These are phyloP conservation scores for Clarias pachynema DNA, from an alignment of 2,797 vertebrate genomes.

Conservation along the genomic window DNA sequence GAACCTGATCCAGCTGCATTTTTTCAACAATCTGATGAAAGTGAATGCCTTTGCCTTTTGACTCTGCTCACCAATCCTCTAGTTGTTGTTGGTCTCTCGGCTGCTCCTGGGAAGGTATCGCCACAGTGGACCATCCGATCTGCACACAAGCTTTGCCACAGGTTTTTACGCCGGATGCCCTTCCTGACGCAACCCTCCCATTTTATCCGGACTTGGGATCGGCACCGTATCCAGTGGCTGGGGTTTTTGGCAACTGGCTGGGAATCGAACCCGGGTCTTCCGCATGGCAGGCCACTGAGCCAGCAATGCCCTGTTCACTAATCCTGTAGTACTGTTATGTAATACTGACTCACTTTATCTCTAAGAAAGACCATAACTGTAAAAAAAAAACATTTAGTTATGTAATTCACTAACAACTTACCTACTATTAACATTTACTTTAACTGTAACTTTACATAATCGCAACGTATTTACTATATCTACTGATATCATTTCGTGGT, in stretches of 20 bases:
- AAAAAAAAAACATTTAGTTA: not conserved
- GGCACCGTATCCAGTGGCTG: too few relatives aligned
- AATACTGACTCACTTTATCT: conserved; percentile 70
- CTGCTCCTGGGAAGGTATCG: too few relatives aligned
- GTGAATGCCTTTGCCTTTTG: conserved; percentile 21
- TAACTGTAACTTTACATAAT: not conserved
- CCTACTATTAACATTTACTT: not conserved
- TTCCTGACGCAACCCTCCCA: too few relatives aligned
- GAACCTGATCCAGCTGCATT: not conserved
- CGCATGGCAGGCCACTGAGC: too few relatives aligned
- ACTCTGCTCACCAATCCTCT: not conserved
- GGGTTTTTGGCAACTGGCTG: too few relatives aligned
- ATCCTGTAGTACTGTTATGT: conserved; percentile 59
- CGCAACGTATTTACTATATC: not conserved
- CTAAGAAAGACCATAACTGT: conserved; percentile 1
- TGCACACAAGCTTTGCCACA: too few relatives aligned
- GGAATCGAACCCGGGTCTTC: too few relatives aligned
- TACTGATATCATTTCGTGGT: not conserved
- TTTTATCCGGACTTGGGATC: too few relatives aligned
- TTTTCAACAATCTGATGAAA: not conserved
- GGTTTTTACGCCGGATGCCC: too few relatives aligned
- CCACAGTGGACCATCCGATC: too few relatives aligned
- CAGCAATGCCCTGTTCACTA: conserved; percentile 2
- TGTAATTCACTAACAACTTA: not conserved
- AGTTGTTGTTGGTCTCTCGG: too few relatives aligned